Evolutionary conservation across 2,888 invertebrate genomes (phyloP), one percentile per base, ranked within the genome.

Genomic region (Pandemis corylana): DNA sequence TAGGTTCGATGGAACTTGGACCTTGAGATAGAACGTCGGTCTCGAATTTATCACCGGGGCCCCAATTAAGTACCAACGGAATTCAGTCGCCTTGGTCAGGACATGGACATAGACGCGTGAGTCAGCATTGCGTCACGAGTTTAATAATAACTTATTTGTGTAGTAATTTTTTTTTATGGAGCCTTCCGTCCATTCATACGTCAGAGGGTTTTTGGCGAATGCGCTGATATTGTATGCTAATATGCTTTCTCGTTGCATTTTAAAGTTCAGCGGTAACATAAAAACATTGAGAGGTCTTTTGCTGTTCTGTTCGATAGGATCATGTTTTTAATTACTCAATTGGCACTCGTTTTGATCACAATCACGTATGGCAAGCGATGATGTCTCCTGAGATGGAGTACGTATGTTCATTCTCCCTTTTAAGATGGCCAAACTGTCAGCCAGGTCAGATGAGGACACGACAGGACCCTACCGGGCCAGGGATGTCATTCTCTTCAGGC

Each of bases 111-210:
- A 76, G 79, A 76, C 62, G 69, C 70, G 77, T 87, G 87, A 87
- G 77, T 86, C 85, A 86, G 69, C 64, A 59, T 64, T 82, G 82
- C 86, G 84, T 84, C 84, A 85, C 71, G 63, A 72, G 66, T 78
- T 78, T 82, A 79, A 78, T 81, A 69, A 75, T 75, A 71, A 46
- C 69, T 67, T 61, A 42, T 66, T 53, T 68, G 75, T 59, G 75
- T 74, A 76, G 72, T 75, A 75, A 67, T 69, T 56, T 75, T 76
- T 65, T 85, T 87, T 82, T 89, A 87, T 87, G 87, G 87, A 78
- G 79, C 83, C 89, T 90, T 92, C 91, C 91, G 89, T 85, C 87
- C 90, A 91, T 92, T 92, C 85, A 91, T 89, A 79, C 83, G 82
- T 83, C 82, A 79, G 78, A 75, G 77, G 59, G 41, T 69, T 77